Percentiles rank a stretch among this genome's conserved stretches.
Conservation (phyloP, 2,113 vertebrate genomes). For the Serinus canaria region DNA sequence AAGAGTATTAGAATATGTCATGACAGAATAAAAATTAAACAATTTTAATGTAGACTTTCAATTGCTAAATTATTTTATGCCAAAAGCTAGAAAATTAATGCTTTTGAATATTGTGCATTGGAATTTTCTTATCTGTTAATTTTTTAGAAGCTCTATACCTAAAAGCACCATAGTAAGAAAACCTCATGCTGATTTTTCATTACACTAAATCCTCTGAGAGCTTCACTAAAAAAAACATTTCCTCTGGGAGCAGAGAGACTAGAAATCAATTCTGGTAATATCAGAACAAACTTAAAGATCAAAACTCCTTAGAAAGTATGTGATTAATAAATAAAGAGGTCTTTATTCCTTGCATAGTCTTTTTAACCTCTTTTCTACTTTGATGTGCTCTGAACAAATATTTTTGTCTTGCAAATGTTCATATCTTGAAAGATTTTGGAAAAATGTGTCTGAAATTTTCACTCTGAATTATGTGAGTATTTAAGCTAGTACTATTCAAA, state of each 20-base stretch:
- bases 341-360: constrained; percentile 14
- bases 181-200: constrained; percentile 70
- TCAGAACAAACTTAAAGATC: constrained; percentile 74
- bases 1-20: background rate
- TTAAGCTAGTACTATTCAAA: background rate
- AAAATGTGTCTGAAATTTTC: background rate
- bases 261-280: constrained; percentile 78
- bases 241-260: constrained; percentile 71
- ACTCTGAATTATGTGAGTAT: background rate
- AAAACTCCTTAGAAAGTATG: constrained; percentile 41
- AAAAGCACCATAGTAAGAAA: constrained; percentile 74
- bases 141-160: constrained; percentile 67
- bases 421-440: background rate
- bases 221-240: constrained; percentile 73
- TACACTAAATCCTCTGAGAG: constrained; percentile 69
- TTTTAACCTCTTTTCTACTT: background rate
- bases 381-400: constrained; percentile 10
- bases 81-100: constrained; percentile 70
- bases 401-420: background rate
- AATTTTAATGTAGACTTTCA: constrained; percentile 57
- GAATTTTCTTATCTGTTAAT: constrained; percentile 67
- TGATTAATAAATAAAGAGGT: constrained; percentile 54
- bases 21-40: constrained; percentile 42
- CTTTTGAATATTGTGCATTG: constrained; percentile 72
- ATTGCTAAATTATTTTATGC: constrained; percentile 68